phyloP scores from a whole-genome alignment of 2,113 vertebrate genomes.

The Thermophis baileyi region DNA sequence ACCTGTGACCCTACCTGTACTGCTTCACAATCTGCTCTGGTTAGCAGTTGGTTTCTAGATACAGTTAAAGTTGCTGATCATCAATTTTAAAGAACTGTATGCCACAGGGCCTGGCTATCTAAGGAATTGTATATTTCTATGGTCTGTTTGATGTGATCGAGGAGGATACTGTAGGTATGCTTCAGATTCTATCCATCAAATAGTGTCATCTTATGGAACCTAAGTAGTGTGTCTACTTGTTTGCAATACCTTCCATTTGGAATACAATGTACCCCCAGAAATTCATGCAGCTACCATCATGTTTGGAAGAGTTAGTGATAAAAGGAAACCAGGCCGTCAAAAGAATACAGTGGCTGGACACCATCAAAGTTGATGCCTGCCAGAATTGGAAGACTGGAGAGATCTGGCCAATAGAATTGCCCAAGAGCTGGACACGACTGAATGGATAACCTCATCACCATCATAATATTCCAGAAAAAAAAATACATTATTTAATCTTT shows the following conservation, averaged over 20 bases:
- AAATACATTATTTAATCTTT: not conserved
- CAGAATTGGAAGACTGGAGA: not conserved
- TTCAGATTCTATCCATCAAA: not conserved
- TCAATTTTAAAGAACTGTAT: not conserved
- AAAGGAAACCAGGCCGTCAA: not conserved
- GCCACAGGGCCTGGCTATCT: not conserved
- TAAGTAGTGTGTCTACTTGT: not conserved
- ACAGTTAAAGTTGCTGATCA: not conserved
- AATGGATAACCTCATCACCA: not conserved
- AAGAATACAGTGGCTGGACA: not conserved
- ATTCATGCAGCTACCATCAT: not conserved
- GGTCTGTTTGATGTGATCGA: not conserved
- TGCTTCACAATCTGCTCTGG: not conserved
- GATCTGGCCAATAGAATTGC: not conserved
- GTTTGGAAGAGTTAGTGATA: not conserved
- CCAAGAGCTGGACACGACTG: not conserved
- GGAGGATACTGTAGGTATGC: not conserved
- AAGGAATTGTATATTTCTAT: not conserved
- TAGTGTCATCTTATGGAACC: not conserved
- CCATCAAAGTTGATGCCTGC: not conserved
- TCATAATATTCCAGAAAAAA: not conserved
- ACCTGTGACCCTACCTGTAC: too few relatives aligned
- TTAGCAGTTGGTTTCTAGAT: not conserved
- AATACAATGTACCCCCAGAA: not conserved
- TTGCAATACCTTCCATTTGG: not conserved